Base-by-base conservation (phyloP, 92 coral and sea anemone genomes). In the Porites rus region DNA sequence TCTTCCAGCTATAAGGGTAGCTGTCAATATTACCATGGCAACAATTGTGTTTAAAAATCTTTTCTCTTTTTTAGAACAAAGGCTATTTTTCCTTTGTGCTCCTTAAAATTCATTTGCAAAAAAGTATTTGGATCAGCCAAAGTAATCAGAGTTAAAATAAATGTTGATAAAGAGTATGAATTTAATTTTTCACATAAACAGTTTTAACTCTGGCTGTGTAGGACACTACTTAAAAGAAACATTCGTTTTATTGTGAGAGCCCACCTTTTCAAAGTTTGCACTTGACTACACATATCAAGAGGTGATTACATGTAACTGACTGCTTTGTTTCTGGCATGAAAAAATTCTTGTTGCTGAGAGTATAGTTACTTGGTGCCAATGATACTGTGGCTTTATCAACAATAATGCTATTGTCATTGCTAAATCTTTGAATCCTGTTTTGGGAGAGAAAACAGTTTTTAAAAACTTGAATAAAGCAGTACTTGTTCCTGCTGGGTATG, bases 1-100 rank as follows among this genome's bases (percentile, higher is more conserved):
- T 9, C 20, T 50, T 38, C 13, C 72, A 19, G 51, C 51, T 31
- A 13, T 7, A 22, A 65, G 21, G 63, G 83, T 2, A 51, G 74
- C 84, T 65, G 74, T 79, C 84, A 79, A 10, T 28, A 56, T 79
- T 65, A 10, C 84, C 74, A 79, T 79, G 84, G 84, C 5, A 79
- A 51, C 84, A 79, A 6, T 5, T 51, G 28, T 77, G 38, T 31
- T 67, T 76, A 16, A 77, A 18, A 77, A 62, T 31, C 17, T 20
- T 22, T 6, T 31, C 17, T n/a, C 6, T 24, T 50, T 21, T 51
- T 51, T 66, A 22, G 65, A 14, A 78, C 82, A 63, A 63, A 50
- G 31, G 21, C 61, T 46, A 1, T 7, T 46, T 79, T 17, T 51
- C 13, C 62, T 11, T 66, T 64, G 80, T 78, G 74, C 68, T 65